These are phyloP conservation scores for Zosterops borbonicus DNA, from an alignment of 2,113 vertebrate genomes.

Conservation along the genomic window DNA sequence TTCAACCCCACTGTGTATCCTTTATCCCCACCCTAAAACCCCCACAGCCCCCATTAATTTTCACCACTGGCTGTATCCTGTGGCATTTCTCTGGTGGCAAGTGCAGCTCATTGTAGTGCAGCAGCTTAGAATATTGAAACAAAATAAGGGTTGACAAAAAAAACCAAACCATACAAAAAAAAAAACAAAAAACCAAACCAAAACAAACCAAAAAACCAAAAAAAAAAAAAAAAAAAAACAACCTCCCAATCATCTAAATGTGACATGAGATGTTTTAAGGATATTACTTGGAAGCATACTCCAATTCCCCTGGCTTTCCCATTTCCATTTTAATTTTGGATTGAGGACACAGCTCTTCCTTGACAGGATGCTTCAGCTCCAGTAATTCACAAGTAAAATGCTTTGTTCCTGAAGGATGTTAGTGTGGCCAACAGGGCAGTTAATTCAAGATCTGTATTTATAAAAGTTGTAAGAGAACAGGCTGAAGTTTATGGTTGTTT, in stretches of 20 bases:
- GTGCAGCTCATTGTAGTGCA: background rate
- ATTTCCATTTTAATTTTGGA: background rate
- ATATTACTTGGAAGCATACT: fast-evolving
- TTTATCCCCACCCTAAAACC: slow-evolving; percentile 13
- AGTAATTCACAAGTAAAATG: background rate
- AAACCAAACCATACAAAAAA: no score
- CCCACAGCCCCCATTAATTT: fast-evolving
- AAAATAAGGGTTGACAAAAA: fast-evolving
- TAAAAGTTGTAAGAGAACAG: background rate
- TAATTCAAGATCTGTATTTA: background rate
- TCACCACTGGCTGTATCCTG: fast-evolving
- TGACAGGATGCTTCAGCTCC: background rate
- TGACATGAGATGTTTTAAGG: background rate
- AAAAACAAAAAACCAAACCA: no score
- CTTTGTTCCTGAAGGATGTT: background rate
- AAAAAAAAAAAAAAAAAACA: no score
- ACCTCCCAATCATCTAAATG: fast-evolving
- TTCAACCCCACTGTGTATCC: slow-evolving; percentile 99
- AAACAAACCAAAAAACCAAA: no score
- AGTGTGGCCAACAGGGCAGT: background rate
- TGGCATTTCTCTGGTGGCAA: background rate
- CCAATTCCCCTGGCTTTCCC: background rate
- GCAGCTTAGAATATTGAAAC: background rate
- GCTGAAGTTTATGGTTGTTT: background rate
- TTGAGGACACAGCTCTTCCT: background rate